phyloP scores from a whole-genome alignment of 2,888 invertebrate species.

The Epistrophella euchroma region DNA sequence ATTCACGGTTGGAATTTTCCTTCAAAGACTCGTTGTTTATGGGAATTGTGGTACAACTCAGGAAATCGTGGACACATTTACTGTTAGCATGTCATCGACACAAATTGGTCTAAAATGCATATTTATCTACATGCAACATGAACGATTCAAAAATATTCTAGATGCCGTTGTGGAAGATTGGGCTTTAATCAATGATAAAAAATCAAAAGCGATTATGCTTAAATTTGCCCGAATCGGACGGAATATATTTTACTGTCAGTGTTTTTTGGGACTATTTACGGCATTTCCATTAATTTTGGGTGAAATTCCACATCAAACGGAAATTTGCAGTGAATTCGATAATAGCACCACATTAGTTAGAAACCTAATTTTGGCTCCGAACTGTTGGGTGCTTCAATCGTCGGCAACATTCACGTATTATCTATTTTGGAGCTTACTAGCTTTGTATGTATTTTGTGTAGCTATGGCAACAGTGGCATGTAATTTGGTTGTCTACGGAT shows the following conservation, averaged over 20 bases:
- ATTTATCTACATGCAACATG: constrained; percentile 15
- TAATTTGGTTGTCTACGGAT: constrained; percentile 30
- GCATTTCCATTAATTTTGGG: constrained; percentile 13
- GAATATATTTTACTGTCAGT: constrained; percentile 19
- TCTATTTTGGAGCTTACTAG: constrained; percentile 9
- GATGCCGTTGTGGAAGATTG: constrained; percentile 24
- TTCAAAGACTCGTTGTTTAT: constrained; percentile 7
- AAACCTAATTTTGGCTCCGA: constrained; percentile 15
- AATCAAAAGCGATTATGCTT: constrained; percentile 1
- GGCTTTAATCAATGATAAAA: constrained; percentile 4
- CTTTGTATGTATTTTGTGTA: constrained; percentile 7
- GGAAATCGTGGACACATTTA: constrained; percentile 29
- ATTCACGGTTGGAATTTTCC: constrained; percentile 7
- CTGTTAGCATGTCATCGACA: constrained; percentile 23
- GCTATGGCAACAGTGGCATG: constrained; percentile 30
- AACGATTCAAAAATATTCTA: constrained; percentile 1
- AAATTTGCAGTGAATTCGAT: neutral
- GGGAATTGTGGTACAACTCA: constrained; percentile 29
- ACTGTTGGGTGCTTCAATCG: constrained; percentile 14
- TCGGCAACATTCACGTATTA: neutral
- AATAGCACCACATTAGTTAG: constrained; percentile 3
- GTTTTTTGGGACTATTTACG: constrained; percentile 22
- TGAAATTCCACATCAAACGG: constrained; percentile 5
- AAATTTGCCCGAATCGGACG: constrained; percentile 11
- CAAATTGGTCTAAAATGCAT: constrained; percentile 20